Evolutionary conservation across 2,888 invertebrate species (phyloP).

Genomic region (Stenichneumon culpator): DNA sequence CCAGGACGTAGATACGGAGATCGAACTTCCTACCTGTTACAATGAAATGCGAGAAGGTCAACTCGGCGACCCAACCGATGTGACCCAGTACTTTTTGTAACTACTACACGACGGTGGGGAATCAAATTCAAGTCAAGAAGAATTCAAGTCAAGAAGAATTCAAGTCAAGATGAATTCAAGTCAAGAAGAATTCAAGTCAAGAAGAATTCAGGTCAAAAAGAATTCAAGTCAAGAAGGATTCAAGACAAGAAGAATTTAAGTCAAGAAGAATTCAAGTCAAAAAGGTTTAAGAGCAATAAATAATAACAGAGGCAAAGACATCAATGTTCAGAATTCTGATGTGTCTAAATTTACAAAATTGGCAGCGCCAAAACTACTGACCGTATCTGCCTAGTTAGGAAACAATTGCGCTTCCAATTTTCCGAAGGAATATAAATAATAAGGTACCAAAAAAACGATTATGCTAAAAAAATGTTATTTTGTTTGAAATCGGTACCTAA

Average conservation of each 20-base stretch:
- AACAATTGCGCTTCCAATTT: neutral
- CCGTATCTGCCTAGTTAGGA: no score
- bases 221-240: no score
- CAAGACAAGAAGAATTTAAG: no score
- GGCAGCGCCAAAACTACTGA: no score
- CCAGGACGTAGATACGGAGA: constrained; percentile 88
- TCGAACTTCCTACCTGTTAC: constrained; percentile 88
- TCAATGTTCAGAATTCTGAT: no score
- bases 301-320: neutral
- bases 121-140: neutral
- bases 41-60: constrained; percentile 34
- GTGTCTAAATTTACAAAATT: no score
- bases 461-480: neutral
- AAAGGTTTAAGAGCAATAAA: neutral
- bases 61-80: neutral
- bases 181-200: no score
- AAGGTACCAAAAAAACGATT: neutral
- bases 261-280: neutral
- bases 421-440: neutral
- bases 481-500: neutral
- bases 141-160: no score
- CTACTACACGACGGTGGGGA: neutral
- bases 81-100: constrained; percentile 7
- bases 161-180: no score
- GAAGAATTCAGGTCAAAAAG: no score